Base-by-base conservation (phyloP, 2,113 vertebrate genomes). In the Cathartes aura region DNA sequence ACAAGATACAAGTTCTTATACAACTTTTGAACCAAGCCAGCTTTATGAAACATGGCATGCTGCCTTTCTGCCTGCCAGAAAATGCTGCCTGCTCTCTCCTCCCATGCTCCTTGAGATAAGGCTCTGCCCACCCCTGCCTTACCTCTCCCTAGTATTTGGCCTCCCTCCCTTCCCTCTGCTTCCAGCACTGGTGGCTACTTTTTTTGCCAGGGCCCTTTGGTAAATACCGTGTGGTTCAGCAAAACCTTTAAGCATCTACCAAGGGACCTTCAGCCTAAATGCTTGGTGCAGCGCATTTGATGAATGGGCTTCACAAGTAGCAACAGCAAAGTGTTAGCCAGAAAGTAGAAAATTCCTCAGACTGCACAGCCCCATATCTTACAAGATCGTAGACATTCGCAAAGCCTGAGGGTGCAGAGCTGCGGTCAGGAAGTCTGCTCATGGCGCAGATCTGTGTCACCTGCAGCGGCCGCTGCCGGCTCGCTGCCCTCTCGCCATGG, bases 381-480 rank as follows among this genome's bases (percentile, higher is more conserved):
- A 74, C 74, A 76, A 12, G 32, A 83, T 55, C 87, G 86, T 26
- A 74, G 42, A 59, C 14, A 8, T 71, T 11, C 5, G 2, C 11
- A 16, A 38, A 78, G 42, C 34, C 38, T 38, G 47, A 40, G 55
- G 12, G 20, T 32, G 50, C 76, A 45, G 63, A 62, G 68, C 27
- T 0, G 0, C 0, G 18, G 34, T 48, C 79, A 92, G 79, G 70
- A 95, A 66, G 24, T 22, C 38, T 40, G 32, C 38, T 62, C 24
- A 45, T 0, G 0, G 60, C 9, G 2, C 45, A 43, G 36, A 21
- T 8, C 55, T 42, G 34, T 68, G 53, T 53, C 59, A 60, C 42
- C 43, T 43, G 70, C 83, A 64, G 89, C 1, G 0, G 30, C 40
- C 8, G 7, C 86, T 58, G 60, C 17, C 0, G 0, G 47, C 53